These are phyloP conservation scores for Lepus americanus DNA, from an alignment of 2,113 vertebrate species.

Conservation along the genomic window DNA sequence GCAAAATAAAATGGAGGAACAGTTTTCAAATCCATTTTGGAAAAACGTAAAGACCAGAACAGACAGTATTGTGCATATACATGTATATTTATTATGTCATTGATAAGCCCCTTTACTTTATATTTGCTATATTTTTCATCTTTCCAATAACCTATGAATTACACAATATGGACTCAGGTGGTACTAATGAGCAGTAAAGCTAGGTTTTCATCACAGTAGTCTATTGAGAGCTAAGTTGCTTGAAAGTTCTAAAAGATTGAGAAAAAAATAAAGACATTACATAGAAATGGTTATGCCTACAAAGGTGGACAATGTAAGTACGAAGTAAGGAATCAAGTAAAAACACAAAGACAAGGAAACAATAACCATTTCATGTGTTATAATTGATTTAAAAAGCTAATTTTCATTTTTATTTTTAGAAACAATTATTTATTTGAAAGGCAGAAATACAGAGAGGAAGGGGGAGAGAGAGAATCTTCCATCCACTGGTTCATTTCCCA, in stretches of 20 bases:
- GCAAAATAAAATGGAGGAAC: not conserved
- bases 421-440: too few relatives aligned
- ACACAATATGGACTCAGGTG: not conserved
- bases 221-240: not conserved
- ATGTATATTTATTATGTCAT: not conserved
- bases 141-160: slow-evolving; percentile 9
- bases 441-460: too few relatives aligned
- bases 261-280: not conserved
- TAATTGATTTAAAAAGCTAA: slow-evolving; percentile 9
- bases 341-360: slow-evolving; percentile 10
- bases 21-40: slow-evolving; percentile 32
- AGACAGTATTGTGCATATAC: not conserved
- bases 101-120: not conserved
- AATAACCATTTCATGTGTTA: not conserved
- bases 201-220: not conserved
- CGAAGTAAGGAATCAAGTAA: slow-evolving; percentile 38
- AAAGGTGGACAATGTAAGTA: not conserved
- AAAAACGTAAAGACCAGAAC: not conserved
- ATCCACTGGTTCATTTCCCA: too few relatives aligned
- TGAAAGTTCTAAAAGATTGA: slow-evolving; percentile 38
- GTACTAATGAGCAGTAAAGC: not conserved
- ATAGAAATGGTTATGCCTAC: not conserved
- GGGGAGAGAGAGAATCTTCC: too few relatives aligned
- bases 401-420: not conserved
- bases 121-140: slow-evolving; percentile 48